These are phyloP conservation scores for Asbolus verrucosus DNA, from an alignment of 1,140 invertebrate species.

Conservation along the genomic window DNA sequence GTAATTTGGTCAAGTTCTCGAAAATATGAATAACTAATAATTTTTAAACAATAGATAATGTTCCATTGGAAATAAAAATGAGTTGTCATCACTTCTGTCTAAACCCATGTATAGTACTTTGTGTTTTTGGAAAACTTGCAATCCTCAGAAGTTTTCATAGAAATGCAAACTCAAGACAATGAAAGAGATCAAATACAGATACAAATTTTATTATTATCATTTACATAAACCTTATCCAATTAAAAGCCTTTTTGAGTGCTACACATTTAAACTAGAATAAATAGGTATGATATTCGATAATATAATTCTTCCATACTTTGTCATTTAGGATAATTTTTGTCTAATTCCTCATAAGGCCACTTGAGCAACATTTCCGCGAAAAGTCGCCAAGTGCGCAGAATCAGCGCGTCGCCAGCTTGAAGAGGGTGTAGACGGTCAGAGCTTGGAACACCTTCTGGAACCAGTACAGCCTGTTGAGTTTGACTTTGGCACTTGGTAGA, in stretches of 20 bases:
- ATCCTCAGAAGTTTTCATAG: too few species aligned
- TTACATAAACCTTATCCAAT: constrained; percentile 34
- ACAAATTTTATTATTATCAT: not conserved
- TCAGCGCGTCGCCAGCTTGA: constrained; percentile 23
- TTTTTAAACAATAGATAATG: too few species aligned
- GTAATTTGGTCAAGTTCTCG: too few species aligned
- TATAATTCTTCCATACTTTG: not conserved
- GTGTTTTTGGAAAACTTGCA: too few species aligned
- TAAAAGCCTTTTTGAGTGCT: constrained; percentile 17
- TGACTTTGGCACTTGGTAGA: constrained; percentile 73
- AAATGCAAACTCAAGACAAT: too few species aligned
- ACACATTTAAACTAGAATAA: constrained; percentile 21
- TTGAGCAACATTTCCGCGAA: too few species aligned
- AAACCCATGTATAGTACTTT: too few species aligned
- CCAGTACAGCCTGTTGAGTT: constrained; percentile 69
- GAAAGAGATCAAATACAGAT: too few species aligned
- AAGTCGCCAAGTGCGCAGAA: constrained; percentile 20
- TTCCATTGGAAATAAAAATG: too few species aligned
- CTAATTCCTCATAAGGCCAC: too few species aligned
- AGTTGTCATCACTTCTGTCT: too few species aligned
- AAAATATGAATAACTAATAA: too few species aligned
- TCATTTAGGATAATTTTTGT: constrained; percentile 10
- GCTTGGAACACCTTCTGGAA: constrained; percentile 49
- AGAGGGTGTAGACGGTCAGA: constrained; percentile 33
- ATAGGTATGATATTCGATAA: constrained; percentile 22